Evolutionary conservation across 2,113 vertebrate species (phyloP).

Genomic region (Actinemys pallida): DNA sequence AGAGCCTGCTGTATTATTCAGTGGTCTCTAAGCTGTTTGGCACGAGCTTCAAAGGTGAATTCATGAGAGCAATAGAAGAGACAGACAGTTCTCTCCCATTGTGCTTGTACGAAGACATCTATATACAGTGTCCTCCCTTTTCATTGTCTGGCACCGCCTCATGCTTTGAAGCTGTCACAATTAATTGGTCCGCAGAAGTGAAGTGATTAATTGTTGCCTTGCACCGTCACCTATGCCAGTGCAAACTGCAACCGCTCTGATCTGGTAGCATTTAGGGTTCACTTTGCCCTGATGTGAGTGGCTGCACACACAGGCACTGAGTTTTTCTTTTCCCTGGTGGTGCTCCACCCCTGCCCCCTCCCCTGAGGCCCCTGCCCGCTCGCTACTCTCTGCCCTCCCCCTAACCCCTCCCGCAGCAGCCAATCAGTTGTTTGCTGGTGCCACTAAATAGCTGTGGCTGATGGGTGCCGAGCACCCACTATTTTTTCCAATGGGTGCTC

Average conservation of each 20-base stretch:
- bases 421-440: too few relatives aligned
- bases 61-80: neutral
- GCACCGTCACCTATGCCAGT: neutral
- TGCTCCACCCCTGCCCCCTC: too few relatives aligned
- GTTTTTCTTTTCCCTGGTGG: too few relatives aligned
- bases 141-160: neutral
- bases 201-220: neutral
- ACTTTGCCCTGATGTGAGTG: neutral
- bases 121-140: neutral
- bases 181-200: neutral
- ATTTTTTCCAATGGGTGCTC: too few relatives aligned
- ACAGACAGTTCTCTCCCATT: neutral
- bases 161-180: neutral
- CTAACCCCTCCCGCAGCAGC: too few relatives aligned
- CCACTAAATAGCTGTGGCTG: too few relatives aligned
- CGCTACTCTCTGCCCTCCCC: too few relatives aligned
- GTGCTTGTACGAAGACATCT: neutral
- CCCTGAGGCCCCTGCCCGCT: too few relatives aligned
- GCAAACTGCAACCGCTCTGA: neutral
- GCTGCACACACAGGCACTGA: too few relatives aligned
- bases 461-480: too few relatives aligned
- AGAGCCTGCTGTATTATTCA: neutral
- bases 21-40: neutral
- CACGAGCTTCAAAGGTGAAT: accelerated
- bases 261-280: neutral